phyloP scores from a whole-genome alignment of 2,888 invertebrate species.

The Sphaerophoria taeniata region DNA sequence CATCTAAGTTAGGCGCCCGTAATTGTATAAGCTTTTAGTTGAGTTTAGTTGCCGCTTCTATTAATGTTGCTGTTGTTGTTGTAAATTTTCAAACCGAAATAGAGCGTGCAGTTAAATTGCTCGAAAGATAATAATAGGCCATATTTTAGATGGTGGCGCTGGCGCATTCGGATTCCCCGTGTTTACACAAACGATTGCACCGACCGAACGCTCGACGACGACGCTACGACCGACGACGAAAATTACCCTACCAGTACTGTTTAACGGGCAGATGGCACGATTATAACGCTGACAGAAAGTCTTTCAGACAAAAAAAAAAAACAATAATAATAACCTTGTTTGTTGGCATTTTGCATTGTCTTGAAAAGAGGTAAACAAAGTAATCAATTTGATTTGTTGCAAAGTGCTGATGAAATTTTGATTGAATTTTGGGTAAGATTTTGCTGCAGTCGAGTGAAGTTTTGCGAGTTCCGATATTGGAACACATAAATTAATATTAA shows the following conservation, averaged over 20 bases:
- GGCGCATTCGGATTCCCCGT: slow-evolving; percentile 7
- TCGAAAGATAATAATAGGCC: slow-evolving; percentile 54
- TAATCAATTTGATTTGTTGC: slow-evolving; percentile 31
- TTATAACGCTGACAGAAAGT: not conserved
- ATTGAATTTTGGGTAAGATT: slow-evolving; percentile 37
- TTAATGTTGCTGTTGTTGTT: not conserved
- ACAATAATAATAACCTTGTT: slow-evolving; percentile 3
- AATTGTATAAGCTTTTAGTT: slow-evolving; percentile 2
- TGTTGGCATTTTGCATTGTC: not conserved
- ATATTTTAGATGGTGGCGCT: not conserved
- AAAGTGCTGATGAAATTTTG: slow-evolving; percentile 53
- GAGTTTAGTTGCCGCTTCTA: not conserved
- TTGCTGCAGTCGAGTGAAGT: not conserved
- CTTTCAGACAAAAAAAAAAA: slow-evolving; percentile 10
- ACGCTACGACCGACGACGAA: no score
- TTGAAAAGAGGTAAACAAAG: slow-evolving; percentile 19
- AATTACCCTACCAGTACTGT: not conserved
- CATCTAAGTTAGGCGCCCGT: slow-evolving; percentile 20
- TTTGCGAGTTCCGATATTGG: not conserved
- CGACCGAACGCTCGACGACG: slow-evolving; percentile 7
- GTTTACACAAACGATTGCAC: slow-evolving; percentile 36
- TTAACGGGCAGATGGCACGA: slow-evolving; percentile 34
- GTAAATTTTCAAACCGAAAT: slow-evolving; percentile 42
- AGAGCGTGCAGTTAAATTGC: slow-evolving; percentile 70
- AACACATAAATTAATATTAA: slow-evolving; percentile 15